phyloP scores from a whole-genome alignment of 2,113 vertebrate genomes.

The Cyanoramphus novaezelandiae region DNA sequence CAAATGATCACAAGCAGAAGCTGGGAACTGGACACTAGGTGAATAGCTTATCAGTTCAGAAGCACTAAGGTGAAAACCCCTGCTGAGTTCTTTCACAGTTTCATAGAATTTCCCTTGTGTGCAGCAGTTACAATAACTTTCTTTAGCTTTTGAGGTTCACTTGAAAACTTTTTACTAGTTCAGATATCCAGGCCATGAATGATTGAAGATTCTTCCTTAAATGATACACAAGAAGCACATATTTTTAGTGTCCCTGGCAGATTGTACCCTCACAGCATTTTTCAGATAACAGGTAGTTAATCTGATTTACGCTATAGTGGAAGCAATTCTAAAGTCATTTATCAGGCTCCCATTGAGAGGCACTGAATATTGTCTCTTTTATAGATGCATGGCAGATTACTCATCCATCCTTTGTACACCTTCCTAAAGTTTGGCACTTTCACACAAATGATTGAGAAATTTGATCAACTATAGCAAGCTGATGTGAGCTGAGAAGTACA shows the following conservation, averaged over 20 bases:
- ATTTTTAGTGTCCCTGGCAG: neutral
- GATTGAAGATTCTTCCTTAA: neutral
- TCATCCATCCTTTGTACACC: neutral
- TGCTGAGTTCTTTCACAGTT: neutral
- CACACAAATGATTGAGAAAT: neutral
- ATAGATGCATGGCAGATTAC: neutral
- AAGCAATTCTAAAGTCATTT: neutral
- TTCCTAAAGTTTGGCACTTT: neutral
- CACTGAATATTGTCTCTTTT: neutral
- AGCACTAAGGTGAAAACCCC: neutral
- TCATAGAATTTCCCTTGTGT: neutral
- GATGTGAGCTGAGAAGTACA: neutral
- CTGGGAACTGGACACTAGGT: neutral
- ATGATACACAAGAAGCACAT: neutral
- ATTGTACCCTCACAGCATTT: neutral
- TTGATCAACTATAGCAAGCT: neutral
- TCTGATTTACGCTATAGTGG: neutral
- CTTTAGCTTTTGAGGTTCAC: neutral
- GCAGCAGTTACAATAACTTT: neutral
- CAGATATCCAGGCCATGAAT: neutral
- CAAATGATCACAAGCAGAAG: neutral
- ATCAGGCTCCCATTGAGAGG: neutral
- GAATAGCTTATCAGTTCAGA: neutral
- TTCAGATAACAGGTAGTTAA: constrained; percentile 18
- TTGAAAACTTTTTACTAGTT: neutral